Percentiles rank a stretch among this genome's conserved stretches.
These are phyloP conservation scores for Amphipyra berbera DNA, from an alignment of 2,888 invertebrate species.

Conservation along the genomic window DNA sequence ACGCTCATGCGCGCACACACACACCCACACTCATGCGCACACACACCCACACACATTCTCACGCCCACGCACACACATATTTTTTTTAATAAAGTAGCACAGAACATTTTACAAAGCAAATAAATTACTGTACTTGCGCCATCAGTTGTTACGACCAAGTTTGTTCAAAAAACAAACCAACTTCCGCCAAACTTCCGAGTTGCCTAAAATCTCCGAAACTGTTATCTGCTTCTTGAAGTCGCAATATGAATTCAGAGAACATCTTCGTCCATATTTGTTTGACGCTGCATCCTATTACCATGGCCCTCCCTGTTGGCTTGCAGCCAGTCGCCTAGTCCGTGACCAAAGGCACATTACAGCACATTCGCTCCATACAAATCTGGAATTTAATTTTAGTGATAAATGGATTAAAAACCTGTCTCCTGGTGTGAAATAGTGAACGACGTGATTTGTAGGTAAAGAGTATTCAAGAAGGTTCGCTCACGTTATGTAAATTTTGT, in stretches of 20 bases:
- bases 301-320: slow-evolving; percentile 50
- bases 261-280: slow-evolving; percentile 53
- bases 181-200: slow-evolving; percentile 3
- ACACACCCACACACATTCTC: no score
- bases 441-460: slow-evolving; percentile 47
- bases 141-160: slow-evolving; percentile 13
- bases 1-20: no score
- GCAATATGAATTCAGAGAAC: slow-evolving; percentile 41
- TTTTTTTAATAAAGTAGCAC: no score
- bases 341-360: slow-evolving; percentile 57
- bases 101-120: no score
- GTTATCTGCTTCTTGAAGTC: slow-evolving; percentile 14
- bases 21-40: no score
- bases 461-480: slow-evolving; percentile 24
- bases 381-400: slow-evolving; percentile 62
- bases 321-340: slow-evolving; percentile 57
- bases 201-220: slow-evolving; percentile 17
- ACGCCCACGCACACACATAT: no score
- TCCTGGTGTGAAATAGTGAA: slow-evolving; percentile 53
- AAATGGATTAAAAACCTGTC: slow-evolving; percentile 69
- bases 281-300: slow-evolving; percentile 49
- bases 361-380: slow-evolving; percentile 52
- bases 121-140: no score
- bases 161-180: slow-evolving; percentile 27
- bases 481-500: slow-evolving; percentile 7